phyloP scores from a whole-genome alignment of 2,113 vertebrate genomes.

The Boulengeromyrus knoepffleri region DNA sequence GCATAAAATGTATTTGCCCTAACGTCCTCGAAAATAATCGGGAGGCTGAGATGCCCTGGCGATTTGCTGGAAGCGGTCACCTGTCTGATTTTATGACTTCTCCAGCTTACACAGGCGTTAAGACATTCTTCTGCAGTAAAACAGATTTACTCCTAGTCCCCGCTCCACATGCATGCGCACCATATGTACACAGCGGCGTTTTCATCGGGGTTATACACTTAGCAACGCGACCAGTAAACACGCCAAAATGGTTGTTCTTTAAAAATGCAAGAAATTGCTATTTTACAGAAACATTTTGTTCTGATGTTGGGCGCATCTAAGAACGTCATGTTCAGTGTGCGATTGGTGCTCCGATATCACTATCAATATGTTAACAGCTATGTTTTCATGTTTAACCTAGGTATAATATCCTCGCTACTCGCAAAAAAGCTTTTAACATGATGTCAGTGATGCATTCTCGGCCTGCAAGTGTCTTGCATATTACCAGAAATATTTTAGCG shows the following conservation, averaged over 20 bases:
- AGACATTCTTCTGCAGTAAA: slow-evolving; percentile 37
- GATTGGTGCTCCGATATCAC: neutral
- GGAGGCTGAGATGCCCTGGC: neutral
- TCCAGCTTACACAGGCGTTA: slow-evolving; percentile 32
- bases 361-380: neutral
- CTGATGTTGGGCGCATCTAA: neutral
- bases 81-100: slow-evolving; percentile 43
- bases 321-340: neutral
- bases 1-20: neutral
- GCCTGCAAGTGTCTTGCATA: neutral
- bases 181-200: neutral
- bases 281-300: neutral
- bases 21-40: neutral
- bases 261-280: neutral
- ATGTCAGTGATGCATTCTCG: neutral
- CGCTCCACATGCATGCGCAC: neutral
- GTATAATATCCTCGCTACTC: neutral
- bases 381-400: neutral
- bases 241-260: neutral
- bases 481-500: neutral
- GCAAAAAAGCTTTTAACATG: neutral
- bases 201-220: neutral
- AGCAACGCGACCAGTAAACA: neutral
- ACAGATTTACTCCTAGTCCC: neutral
- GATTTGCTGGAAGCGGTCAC: slow-evolving; percentile 30